A percentile compares a stretch with the other conserved stretches of the same genome.
Evolutionary conservation across 2,888 invertebrate genomes (phyloP).

Genomic region (Stenoptilia bipunctidactyla): DNA sequence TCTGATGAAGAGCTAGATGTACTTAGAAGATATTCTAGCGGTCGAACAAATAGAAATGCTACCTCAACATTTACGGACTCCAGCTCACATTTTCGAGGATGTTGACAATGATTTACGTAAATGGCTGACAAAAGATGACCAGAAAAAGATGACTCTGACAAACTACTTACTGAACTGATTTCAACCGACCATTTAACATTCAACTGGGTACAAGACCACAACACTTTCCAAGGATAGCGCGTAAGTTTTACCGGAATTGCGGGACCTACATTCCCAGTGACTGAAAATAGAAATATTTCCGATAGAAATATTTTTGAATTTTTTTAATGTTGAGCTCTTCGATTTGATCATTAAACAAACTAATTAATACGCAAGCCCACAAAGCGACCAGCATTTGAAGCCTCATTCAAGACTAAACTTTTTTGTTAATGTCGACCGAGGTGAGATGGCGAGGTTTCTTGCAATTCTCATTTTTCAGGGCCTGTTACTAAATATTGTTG

Average conservation of each 20-base stretch:
- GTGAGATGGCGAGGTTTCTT: constrained; percentile 5
- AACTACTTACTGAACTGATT: no score
- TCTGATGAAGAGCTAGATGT: no score
- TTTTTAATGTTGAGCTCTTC: constrained; percentile 8
- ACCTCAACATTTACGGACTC: no score
- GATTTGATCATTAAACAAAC: constrained; percentile 7
- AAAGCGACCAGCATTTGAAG: no score
- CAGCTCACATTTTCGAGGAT: no score
- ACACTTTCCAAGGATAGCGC: not conserved
- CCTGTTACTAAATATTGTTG: constrained; percentile 6
- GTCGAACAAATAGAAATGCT: no score
- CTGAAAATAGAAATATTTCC: constrained; percentile 5
- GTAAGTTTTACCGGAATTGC: not conserved
- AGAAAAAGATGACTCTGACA: no score
- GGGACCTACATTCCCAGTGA: constrained; percentile 6
- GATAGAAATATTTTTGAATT: constrained; percentile 5
- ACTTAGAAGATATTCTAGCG: no score
- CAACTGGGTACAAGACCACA: not conserved
- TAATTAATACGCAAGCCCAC: constrained; percentile 3
- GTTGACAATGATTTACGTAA: no score
- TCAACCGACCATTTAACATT: not conserved
- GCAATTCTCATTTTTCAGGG: constrained; percentile 8
- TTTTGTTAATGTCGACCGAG: constrained; percentile 4
- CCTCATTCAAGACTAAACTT: not conserved
- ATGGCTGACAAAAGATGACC: no score